Evolutionary conservation across 1,140 invertebrate species (phyloP), one percentile per base, ranked within the genome.

Genomic region (Ericerus pela): DNA sequence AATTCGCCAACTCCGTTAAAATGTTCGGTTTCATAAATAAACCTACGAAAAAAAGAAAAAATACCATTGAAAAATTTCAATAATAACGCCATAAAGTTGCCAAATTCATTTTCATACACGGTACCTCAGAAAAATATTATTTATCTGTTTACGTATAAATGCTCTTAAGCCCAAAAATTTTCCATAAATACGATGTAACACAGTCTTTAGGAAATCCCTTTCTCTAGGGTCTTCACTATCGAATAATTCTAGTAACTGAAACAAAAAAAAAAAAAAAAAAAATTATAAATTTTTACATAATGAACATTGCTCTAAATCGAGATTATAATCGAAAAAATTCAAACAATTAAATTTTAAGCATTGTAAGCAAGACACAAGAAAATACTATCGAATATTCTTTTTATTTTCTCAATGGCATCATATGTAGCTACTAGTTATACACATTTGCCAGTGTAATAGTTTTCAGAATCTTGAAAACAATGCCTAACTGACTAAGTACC

Each of bases 11-110:
- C 91, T 61, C 96, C 96, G 74, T 99, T 99, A 72, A 98, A 97
- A 72, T 96, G 93, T 77, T 99, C 96, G 61, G 95, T 99, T 79
- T 99, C 96, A 75, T 99, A 99, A 63, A 99, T 93, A 78, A 99
- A 99, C 78, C 92, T 86, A 67, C 72, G 74, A 70, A 72, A 22
- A 27, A 47, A 33, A 47, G 12, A 55, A 18, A 37, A 27, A 56
- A 24, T 51, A 56, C 16, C n/a, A n/a, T n/a, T n/a, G n/a, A n/a
- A n/a, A n/a, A n/a, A n/a, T n/a, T n/a, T n/a, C n/a, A n/a, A n/a
- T n/a, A n/a, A n/a, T n/a, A n/a, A n/a, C n/a, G n/a, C n/a, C n/a
- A n/a, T n/a, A n/a, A n/a, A n/a, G n/a, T n/a, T n/a, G n/a, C n/a
- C n/a, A n/a, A n/a, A n/a, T n/a, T n/a, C n/a, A n/a, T n/a, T n/a